Conservation (phyloP, 2,797 vertebrate species). For the Periparus ater region DNA sequence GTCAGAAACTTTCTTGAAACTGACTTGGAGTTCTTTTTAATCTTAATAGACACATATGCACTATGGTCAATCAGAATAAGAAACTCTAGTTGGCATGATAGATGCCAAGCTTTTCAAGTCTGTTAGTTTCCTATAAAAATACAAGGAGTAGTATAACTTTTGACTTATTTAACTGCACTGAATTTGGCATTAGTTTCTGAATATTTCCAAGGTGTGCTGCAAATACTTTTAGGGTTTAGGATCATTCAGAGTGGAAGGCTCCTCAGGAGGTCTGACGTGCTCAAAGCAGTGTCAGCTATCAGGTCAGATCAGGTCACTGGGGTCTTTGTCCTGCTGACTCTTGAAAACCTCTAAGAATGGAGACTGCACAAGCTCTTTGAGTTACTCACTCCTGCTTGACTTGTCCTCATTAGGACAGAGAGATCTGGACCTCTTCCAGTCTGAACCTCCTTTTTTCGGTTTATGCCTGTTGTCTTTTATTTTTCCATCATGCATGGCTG, state of each 20-base stretch:
- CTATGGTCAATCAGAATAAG: constrained; percentile 1
- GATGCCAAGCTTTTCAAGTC: background rate
- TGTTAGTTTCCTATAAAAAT: background rate
- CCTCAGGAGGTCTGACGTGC: background rate
- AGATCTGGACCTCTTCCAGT: background rate
- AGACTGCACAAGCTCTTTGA: background rate
- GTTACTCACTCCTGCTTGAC: background rate
- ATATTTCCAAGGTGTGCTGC: background rate
- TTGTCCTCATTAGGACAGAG: background rate
- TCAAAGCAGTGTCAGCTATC: background rate
- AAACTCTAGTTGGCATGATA: background rate
- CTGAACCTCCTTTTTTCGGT: background rate
- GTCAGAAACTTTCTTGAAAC: background rate
- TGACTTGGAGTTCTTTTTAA: background rate
- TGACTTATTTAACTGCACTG: background rate
- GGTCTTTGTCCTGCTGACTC: background rate
- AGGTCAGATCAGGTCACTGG: background rate
- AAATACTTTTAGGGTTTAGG: background rate
- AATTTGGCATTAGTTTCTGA: background rate
- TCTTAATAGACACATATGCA: background rate
- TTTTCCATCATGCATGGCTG: background rate
- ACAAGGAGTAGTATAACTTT: background rate
- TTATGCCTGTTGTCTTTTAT: background rate
- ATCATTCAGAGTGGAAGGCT: background rate
- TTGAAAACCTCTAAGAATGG: background rate